Evolutionary conservation across 2,888 invertebrate species (phyloP).

Genomic region (Venusia cambrica): DNA sequence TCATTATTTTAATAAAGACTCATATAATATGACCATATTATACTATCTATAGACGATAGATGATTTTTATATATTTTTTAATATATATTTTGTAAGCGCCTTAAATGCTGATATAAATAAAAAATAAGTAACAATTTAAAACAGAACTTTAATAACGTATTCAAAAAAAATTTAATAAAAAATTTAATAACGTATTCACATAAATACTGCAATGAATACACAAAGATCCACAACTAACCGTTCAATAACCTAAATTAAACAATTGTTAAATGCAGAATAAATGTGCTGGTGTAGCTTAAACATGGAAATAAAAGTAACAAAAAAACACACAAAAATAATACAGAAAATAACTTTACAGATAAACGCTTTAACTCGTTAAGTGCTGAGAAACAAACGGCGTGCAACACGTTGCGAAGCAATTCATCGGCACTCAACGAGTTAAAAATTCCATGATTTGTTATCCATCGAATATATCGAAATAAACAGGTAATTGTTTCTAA

Average conservation of each 20-base stretch:
- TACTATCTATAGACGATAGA: too few species aligned
- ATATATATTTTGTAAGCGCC: too few species aligned
- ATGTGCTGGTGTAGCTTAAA: constrained; percentile 50
- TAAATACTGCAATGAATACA: constrained; percentile 40
- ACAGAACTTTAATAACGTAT: constrained; percentile 67
- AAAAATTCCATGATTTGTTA: too few species aligned
- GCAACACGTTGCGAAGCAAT: too few species aligned
- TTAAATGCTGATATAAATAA: constrained; percentile 6
- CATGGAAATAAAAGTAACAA: constrained; percentile 30
- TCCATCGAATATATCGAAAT: too few species aligned
- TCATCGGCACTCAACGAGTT: constrained; percentile 25
- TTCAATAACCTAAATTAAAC: constrained; percentile 36
- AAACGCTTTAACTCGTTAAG: too few species aligned
- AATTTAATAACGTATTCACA: constrained; percentile 70
- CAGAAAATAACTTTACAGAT: too few species aligned
- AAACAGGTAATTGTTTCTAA: too few species aligned
- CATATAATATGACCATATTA: too few species aligned
- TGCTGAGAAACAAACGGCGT: too few species aligned
- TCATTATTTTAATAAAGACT: too few species aligned
- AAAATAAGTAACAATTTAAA: constrained; percentile 45
- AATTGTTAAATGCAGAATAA: constrained; percentile 62
- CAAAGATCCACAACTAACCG: constrained; percentile 35
- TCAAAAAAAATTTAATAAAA: constrained; percentile 56
- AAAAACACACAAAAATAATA: constrained; percentile 25
- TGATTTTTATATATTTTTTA: too few species aligned